A percentile compares a stretch with the other conserved stretches of the same genome.
These are phyloP conservation scores for Eupleurogrammus muticus DNA, from an alignment of 2,797 vertebrate genomes.

Conservation along the genomic window DNA sequence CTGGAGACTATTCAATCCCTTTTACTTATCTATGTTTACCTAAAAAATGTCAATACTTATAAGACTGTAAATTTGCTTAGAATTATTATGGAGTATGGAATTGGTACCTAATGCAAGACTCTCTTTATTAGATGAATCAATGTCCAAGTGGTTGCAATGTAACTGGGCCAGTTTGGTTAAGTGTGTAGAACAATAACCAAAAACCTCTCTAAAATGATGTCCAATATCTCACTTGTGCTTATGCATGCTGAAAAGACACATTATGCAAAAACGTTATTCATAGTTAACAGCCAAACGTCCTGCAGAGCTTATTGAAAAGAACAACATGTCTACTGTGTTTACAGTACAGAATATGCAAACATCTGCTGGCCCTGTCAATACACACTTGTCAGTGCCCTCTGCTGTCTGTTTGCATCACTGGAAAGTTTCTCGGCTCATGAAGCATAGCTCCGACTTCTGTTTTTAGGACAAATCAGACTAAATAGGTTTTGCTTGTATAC, in stretches of 20 bases:
- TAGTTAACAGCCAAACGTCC: not conserved
- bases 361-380: not conserved
- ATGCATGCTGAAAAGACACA: conserved; percentile 1
- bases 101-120: not conserved
- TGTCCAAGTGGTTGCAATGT: not conserved
- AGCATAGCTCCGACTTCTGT: conserved; percentile 4
- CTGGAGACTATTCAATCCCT: too few species aligned
- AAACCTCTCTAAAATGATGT: not conserved
- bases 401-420: conserved; percentile 6
- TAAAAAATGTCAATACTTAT: not conserved
- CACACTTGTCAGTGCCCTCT: conserved; percentile 28
- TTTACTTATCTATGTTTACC: too few species aligned
- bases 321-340: not conserved
- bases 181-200: not conserved
- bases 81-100: not conserved
- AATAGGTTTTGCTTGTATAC: not conserved
- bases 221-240: not conserved
- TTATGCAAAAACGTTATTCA: not conserved
- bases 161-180: conserved; percentile 9
- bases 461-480: conserved; percentile 4
- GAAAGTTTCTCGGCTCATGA: conserved; percentile 1
- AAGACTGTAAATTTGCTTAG: too few species aligned
- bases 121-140: conserved; percentile 1
- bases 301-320: conserved; percentile 4
- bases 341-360: conserved; percentile 15